These are phyloP conservation scores for Neodiprion virginianus DNA, from an alignment of 1,140 invertebrate genomes.

Conservation along the genomic window DNA sequence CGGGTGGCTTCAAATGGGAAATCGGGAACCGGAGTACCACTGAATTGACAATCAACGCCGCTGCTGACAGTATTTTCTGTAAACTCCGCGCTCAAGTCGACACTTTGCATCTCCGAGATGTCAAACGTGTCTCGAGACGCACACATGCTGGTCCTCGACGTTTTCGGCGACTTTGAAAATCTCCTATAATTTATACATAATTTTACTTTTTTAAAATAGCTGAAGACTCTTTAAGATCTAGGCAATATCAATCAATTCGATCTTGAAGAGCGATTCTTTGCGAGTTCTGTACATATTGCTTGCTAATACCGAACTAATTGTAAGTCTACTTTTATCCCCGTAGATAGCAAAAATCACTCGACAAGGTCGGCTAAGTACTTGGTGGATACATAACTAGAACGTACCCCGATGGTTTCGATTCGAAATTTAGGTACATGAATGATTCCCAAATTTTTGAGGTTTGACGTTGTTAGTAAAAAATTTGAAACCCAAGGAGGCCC, in stretches of 20 bases:
- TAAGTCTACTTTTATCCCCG: no score
- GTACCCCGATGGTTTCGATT: constrained; percentile 15
- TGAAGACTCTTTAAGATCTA: no score
- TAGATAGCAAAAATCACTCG: constrained; percentile 29
- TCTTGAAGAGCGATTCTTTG: no score
- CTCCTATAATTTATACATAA: constrained; percentile 17
- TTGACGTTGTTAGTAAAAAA: neutral
- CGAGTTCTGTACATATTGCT: no score
- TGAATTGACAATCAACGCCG: constrained; percentile 16
- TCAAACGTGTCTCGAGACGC: constrained; percentile 19
- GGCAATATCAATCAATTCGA: no score
- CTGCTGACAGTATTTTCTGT: constrained; percentile 14
- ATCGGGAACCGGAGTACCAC: neutral
- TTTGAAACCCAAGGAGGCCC: neutral
- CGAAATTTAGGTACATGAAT: constrained; percentile 30
- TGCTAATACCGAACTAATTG: no score
- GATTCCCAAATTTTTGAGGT: constrained; percentile 29
- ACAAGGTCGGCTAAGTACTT: constrained; percentile 13
- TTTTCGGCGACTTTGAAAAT: constrained; percentile 24
- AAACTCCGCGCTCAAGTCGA: constrained; percentile 22
- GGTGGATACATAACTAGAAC: neutral
- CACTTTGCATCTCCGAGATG: constrained; percentile 41
- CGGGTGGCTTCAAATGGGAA: neutral
- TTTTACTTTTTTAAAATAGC: constrained; percentile 10
- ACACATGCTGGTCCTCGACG: constrained; percentile 15